A percentile compares a stretch with the other conserved stretches of the same genome.
phyloP scores from a whole-genome alignment of 1,140 invertebrate genomes.

The Daktulosphaira vitifoliae region DNA sequence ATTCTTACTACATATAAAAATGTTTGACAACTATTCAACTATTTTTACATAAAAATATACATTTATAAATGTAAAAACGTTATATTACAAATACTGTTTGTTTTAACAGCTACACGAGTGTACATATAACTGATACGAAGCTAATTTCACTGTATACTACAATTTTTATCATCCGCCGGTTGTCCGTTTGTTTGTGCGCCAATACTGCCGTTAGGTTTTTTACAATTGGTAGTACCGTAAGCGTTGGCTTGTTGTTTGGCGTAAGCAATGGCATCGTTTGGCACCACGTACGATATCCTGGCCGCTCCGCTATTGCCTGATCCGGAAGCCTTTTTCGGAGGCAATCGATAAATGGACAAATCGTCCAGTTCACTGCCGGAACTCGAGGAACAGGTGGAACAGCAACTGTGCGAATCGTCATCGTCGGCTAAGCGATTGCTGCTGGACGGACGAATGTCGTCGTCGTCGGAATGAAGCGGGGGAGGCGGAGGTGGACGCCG shows the following conservation, averaged over 20 bases:
- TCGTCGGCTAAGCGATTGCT: neutral
- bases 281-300: constrained; percentile 1
- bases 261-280: constrained; percentile 28
- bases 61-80: no score
- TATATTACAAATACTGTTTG: no score
- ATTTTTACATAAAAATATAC: no score
- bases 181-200: no score
- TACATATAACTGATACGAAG: no score
- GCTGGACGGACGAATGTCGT: neutral
- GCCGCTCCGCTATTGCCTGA: neutral
- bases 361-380: constrained; percentile 25
- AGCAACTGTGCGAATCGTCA: constrained; percentile 5
- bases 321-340: neutral
- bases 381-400: constrained; percentile 25
- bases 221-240: no score
- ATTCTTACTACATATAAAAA: no score
- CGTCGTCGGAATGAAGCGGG: neutral
- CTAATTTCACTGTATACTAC: no score
- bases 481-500: neutral
- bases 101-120: no score
- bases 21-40: no score
- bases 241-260: constrained; percentile 10
- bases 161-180: no score
- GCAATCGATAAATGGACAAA: constrained; percentile 16
- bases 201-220: no score